phyloP scores from a whole-genome alignment of 2,797 vertebrate species.

The Centropyge bicolor region DNA sequence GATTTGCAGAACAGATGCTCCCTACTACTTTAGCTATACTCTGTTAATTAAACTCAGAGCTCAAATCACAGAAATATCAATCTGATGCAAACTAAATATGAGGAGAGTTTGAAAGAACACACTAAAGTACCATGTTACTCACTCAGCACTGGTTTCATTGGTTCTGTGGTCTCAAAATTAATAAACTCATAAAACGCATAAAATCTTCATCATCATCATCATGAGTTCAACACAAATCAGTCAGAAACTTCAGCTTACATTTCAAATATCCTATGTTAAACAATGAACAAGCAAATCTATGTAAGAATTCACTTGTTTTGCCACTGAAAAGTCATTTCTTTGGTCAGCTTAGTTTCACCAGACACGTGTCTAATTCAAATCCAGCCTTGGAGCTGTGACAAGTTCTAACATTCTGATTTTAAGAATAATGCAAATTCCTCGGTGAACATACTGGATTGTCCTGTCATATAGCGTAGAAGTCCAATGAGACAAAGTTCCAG shows the following conservation, averaged over 20 bases:
- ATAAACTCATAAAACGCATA: no score
- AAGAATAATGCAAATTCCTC: neutral
- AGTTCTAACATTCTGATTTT: neutral
- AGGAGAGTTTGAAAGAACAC: neutral
- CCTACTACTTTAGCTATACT: neutral
- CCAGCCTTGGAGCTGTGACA: neutral
- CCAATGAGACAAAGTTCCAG: neutral
- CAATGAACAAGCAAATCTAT: neutral
- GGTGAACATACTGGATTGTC: neutral
- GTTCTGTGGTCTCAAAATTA: neutral
- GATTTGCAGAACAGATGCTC: neutral
- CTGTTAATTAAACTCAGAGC: neutral
- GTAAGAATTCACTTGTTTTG: neutral
- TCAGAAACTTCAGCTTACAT: neutral
- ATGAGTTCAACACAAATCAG: neutral
- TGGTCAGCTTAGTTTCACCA: neutral
- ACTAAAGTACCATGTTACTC: neutral
- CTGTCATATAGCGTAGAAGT: no score
- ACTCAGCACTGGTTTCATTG: neutral
- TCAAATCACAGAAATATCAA: neutral
- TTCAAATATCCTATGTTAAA: neutral
- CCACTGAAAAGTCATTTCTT: neutral
- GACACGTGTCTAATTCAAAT: slow-evolving; percentile 24
- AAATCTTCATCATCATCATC: neutral
- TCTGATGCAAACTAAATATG: neutral